These are phyloP conservation scores for Amblyopsis hoosieri DNA, from an alignment of 2,797 vertebrate species.

Conservation along the genomic window DNA sequence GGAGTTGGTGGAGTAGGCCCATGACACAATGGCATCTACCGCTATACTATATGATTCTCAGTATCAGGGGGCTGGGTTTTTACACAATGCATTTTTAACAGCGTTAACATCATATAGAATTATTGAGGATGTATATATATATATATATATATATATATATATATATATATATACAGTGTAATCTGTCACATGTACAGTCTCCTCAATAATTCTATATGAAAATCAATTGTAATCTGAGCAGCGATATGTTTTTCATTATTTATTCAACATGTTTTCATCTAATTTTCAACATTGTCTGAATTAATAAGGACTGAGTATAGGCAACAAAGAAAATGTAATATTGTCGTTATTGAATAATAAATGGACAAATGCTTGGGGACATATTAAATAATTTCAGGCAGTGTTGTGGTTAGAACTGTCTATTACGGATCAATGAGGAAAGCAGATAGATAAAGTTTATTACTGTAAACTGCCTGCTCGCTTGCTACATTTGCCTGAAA, in stretches of 20 bases:
- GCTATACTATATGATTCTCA: no score
- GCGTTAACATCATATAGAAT: no score
- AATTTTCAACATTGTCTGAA: constrained; percentile 47
- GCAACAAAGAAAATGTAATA: constrained; percentile 31
- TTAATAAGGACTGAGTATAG: constrained; percentile 41
- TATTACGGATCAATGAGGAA: constrained; percentile 16
- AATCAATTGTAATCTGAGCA: constrained; percentile 46
- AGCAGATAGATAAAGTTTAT: background rate
- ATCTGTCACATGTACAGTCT: constrained; percentile 21
- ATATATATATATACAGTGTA: background rate
- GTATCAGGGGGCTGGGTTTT: no score
- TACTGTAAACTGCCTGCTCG: background rate
- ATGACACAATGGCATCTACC: no score
- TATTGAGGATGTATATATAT: no score
- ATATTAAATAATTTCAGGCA: constrained; percentile 50
- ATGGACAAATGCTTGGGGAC: constrained; percentile 46
- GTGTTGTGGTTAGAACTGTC: constrained; percentile 45
- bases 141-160: no score
- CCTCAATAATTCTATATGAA: constrained; percentile 11
- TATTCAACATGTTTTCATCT: constrained; percentile 55
- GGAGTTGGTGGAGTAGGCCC: no score
- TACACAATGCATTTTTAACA: no score
- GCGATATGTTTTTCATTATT: constrained; percentile 51
- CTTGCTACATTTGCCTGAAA: background rate
- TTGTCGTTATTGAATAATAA: constrained; percentile 52